A percentile compares a stretch with the other conserved stretches of the same genome.
These are phyloP conservation scores for Chauna torquata DNA, from an alignment of 2,113 vertebrate genomes.

Conservation along the genomic window DNA sequence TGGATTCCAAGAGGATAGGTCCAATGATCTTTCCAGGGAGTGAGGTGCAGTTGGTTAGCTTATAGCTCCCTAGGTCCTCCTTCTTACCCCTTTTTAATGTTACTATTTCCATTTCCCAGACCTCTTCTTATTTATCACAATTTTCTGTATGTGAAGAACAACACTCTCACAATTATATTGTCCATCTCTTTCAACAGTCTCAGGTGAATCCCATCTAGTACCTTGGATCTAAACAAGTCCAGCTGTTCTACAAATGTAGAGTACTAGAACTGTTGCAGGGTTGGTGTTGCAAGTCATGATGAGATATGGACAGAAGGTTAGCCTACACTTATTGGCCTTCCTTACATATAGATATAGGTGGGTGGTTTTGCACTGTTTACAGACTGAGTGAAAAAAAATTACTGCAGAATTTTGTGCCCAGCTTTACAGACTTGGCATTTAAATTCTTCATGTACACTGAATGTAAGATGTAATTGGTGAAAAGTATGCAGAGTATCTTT, in stretches of 20 bases:
- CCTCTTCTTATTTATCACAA: not conserved
- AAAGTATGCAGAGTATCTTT: not conserved
- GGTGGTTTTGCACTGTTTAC: not conserved
- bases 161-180: not conserved
- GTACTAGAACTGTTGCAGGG: not conserved
- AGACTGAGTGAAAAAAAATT: not conserved
- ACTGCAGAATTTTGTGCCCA: not conserved
- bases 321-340: not conserved
- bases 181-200: not conserved
- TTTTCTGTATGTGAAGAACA: accelerated
- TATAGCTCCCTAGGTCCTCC: not conserved
- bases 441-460: not conserved
- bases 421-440: not conserved
- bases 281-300: not conserved
- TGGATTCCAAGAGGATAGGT: not conserved
- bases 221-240: not conserved
- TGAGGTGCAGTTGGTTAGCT: not conserved
- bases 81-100: not conserved
- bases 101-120: not conserved
- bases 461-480: not conserved
- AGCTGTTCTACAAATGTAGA: not conserved
- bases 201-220: not conserved
- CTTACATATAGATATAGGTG: not conserved
- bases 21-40: not conserved
- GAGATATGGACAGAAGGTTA: not conserved